Conservation (phyloP, 2,113 vertebrate genomes). For the Hyaena hyaena region DNA sequence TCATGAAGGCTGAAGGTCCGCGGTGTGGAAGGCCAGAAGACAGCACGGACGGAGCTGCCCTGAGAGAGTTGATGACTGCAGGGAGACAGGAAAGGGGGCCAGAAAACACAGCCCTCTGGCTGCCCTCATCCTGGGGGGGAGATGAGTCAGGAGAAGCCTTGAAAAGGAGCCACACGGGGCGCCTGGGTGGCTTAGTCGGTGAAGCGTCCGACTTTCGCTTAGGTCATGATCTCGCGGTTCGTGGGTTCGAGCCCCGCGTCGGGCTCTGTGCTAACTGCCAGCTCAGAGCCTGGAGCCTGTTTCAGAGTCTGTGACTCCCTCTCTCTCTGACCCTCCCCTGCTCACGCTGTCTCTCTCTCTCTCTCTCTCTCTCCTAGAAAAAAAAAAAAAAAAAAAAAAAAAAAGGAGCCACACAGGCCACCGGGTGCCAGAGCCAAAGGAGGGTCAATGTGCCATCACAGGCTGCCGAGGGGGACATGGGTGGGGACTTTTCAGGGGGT, state of each 20-base stretch:
- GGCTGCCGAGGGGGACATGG: no score
- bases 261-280: no score
- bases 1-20: background rate
- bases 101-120: background rate
- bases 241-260: no score
- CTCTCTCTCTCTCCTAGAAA: no score
- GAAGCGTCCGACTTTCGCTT: no score
- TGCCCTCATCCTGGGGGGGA: background rate
- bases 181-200: no score
- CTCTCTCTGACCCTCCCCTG: no score
- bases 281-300: no score
- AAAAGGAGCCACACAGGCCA: background rate
- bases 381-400: no score
- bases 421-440: background rate
- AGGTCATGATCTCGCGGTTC: no score
- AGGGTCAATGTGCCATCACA: accelerated
- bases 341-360: no score
- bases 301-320: no score
- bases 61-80: background rate
- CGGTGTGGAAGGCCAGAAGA: background rate
- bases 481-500: background rate
- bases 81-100: background rate
- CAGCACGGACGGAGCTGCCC: background rate
- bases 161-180: background rate
- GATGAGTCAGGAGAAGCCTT: background rate